Percentiles rank a stretch among this genome's conserved stretches.
These are phyloP conservation scores for Melinopterus prodromus DNA, from an alignment of 2,888 invertebrate species.

Conservation along the genomic window DNA sequence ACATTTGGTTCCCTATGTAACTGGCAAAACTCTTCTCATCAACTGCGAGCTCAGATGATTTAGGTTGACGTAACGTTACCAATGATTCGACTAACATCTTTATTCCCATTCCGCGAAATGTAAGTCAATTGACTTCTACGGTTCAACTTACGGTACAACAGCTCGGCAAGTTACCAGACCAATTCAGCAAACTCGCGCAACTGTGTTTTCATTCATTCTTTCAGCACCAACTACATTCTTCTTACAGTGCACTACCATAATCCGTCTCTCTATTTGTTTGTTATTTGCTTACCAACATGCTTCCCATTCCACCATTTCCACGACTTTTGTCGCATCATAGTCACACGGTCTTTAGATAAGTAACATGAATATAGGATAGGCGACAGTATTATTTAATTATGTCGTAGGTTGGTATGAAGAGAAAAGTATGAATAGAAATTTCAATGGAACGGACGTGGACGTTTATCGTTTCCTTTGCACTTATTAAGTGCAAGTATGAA, in stretches of 20 bases:
- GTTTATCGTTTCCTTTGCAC: neutral
- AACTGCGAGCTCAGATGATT: neutral
- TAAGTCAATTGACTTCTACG: neutral
- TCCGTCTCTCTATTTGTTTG: neutral
- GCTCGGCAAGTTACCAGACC: neutral
- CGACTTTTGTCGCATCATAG: neutral
- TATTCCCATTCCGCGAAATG: neutral
- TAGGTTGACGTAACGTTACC: neutral
- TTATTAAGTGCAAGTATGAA: neutral
- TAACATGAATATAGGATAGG: too few species aligned
- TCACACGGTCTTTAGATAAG: too few species aligned
- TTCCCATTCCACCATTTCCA: neutral
- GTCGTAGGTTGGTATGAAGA: neutral
- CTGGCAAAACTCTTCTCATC: neutral
- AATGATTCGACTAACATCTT: neutral
- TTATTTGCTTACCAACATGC: neutral
- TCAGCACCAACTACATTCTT: neutral
- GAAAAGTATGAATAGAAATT: neutral
- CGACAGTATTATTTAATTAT: neutral
- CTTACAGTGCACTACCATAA: neutral
- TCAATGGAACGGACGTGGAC: neutral
- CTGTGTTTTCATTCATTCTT: neutral
- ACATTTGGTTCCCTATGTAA: neutral
- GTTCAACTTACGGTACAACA: neutral
- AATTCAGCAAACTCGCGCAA: neutral